A percentile compares a stretch with the other conserved stretches of the same genome.
These are phyloP conservation scores for Rachycentron canadum DNA, from an alignment of 2,797 vertebrate species.

Conservation along the genomic window DNA sequence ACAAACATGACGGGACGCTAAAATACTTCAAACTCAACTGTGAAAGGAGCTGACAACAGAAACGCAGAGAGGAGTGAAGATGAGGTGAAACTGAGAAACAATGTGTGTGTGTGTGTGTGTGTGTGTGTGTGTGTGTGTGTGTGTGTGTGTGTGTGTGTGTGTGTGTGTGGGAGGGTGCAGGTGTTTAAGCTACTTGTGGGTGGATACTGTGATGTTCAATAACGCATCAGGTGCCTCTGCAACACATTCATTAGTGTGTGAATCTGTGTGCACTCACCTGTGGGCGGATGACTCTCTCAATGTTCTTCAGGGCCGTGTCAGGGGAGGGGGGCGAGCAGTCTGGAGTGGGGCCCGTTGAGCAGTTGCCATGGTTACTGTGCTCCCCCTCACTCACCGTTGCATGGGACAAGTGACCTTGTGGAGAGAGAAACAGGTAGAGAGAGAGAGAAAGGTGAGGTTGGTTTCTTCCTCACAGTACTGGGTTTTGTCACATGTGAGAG, in stretches of 20 bases:
- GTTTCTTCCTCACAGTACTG: neutral
- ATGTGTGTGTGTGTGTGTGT: constrained; percentile 33
- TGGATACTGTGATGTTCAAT: constrained; percentile 69
- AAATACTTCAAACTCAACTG: constrained; percentile 3
- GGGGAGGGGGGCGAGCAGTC: constrained; percentile 98
- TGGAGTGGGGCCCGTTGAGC: constrained; percentile 95
- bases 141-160: constrained; percentile 31
- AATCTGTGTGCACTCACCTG: constrained; percentile 86
- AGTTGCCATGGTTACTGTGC: constrained; percentile 94
- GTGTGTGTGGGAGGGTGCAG: constrained; percentile 36
- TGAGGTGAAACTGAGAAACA: constrained; percentile 15
- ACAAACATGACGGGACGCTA: neutral
- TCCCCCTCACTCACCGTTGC: constrained; percentile 89
- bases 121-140: constrained; percentile 28
- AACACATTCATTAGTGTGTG: constrained; percentile 56
- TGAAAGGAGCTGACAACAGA: constrained; percentile 1
- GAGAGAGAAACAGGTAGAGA: constrained; percentile 32
- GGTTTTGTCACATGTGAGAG: neutral
- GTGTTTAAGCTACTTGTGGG: constrained; percentile 57
- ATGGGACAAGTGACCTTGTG: constrained; percentile 92
- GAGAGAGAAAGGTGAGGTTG: neutral
- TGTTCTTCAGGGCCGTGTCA: constrained; percentile 97
- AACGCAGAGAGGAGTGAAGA: neutral
- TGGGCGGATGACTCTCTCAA: constrained; percentile 98
- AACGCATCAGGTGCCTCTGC: constrained; percentile 72